Conservation (phyloP, 1,140 invertebrate species). For the Caenorhabditis remanei region DNA sequence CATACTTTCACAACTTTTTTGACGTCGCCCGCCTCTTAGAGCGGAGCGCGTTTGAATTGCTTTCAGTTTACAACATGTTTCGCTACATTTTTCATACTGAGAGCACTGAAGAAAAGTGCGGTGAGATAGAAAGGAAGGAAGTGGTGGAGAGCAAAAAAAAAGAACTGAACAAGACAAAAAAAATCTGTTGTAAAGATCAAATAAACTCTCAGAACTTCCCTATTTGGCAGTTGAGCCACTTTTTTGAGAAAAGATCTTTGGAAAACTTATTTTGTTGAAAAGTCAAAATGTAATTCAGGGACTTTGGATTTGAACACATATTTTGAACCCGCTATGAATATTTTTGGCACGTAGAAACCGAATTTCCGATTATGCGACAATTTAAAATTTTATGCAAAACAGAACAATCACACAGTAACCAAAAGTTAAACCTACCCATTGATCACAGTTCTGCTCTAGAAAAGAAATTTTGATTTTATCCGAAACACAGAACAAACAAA, state of each 20-base stretch:
- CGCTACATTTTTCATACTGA: slow-evolving; percentile 29
- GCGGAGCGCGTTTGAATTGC: slow-evolving; percentile 31
- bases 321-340: too few relatives aligned
- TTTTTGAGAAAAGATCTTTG: slow-evolving; percentile 7
- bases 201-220: not conserved
- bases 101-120: slow-evolving; percentile 2
- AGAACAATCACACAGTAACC: too few relatives aligned
- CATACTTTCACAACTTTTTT: slow-evolving; percentile 38
- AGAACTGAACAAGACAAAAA: slow-evolving; percentile 7
- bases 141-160: not conserved
- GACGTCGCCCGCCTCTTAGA: not conserved
- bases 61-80: slow-evolving; percentile 50
- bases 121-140: not conserved
- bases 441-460: too few relatives aligned
- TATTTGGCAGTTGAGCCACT: not conserved
- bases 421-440: too few relatives aligned
- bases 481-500: not conserved
- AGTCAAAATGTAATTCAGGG: not conserved
- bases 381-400: too few relatives aligned
- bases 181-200: slow-evolving; percentile 13
- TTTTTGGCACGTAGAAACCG: too few relatives aligned
- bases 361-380: too few relatives aligned
- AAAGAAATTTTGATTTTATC: too few relatives aligned
- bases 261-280: not conserved
- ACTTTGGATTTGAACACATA: too few relatives aligned